Evolutionary conservation across 2,888 invertebrate species (phyloP), one percentile per base, ranked within the genome.

Genomic region (Amorpha juglandis): DNA sequence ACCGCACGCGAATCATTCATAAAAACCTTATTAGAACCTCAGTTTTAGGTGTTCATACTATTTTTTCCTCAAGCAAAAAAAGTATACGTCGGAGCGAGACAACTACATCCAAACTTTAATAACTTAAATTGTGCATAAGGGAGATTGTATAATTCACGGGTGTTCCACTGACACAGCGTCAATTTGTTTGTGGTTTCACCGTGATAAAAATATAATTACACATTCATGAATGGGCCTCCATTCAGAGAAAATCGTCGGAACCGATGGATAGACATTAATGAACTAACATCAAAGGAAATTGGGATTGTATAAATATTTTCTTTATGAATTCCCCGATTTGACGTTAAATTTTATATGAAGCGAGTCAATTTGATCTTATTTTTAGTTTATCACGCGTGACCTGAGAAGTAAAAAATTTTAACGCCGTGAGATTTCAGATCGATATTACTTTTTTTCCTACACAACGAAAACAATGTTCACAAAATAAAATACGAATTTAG

Each of bases 261-360:
- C 74, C 75, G 72, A 78, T 79, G 76, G 83, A 85, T 83, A 79
- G 79, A 52, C 27, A 58, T 63, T 65, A 58, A 58, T 58, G 64
- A 65, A 65, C 42, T 16, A 6, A 64, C n/a, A 53, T 63, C 48
- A 47, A 63, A 47, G 48, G 48, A 63, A 53, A 63, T 47, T 45
- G 42, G 51, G 63, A 63, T n/a, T 66, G 47, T 63, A 66, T 50
- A 66, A 63, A 66, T 53, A 66, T 66, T 63, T 42, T 58, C 58
- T 58, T 58, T 58, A 42, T 58, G 35, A 58, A 58, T 58, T 58
- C 58, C 58, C 42, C 58, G 58, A 58, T 58, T 58, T 38, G 42
- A 42, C 19, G 35, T 55, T 35, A 33, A 53, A 33, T 35, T 55
- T 58, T 58, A 58, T 58, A 12, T 58, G 19, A 58, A 58, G 42